phyloP scores from a whole-genome alignment of 2,888 invertebrate species.

The Silvanus unidentatus region DNA sequence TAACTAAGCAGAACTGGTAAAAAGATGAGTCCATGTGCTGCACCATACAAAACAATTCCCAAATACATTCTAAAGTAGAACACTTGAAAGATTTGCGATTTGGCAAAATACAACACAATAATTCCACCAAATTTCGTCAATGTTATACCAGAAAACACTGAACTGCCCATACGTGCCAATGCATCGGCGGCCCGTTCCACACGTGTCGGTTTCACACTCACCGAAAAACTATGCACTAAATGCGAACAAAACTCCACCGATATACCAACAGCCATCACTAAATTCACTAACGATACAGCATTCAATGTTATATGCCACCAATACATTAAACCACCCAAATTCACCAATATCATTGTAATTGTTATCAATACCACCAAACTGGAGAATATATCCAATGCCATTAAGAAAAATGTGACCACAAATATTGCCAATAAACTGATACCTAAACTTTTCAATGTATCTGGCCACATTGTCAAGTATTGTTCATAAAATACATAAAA shows the following conservation, averaged over 20 bases:
- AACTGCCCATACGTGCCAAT: constrained; percentile 86
- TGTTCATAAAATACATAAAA: constrained; percentile 99
- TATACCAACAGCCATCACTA: constrained; percentile 97
- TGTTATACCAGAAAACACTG: constrained; percentile 95
- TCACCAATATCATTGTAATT: constrained; percentile 88
- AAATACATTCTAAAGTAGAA: constrained; percentile 62
- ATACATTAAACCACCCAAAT: constrained; percentile 94
- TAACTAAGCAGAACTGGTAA: constrained; percentile 95
- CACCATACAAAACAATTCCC: constrained; percentile 94
- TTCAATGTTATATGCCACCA: constrained; percentile 94
- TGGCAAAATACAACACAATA: constrained; percentile 92
- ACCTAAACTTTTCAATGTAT: constrained; percentile 80
- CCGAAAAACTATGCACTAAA: constrained; percentile 85
- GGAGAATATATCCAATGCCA: constrained; percentile 91
- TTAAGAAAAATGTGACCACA: constrained; percentile 82
- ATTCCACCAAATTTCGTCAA: constrained; percentile 97
- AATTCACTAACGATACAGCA: constrained; percentile 94
- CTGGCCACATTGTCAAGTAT: constrained; percentile 92
- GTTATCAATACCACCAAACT: constrained; percentile 84
- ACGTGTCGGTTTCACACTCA: constrained; percentile 67
- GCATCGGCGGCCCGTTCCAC: constrained; percentile 76
- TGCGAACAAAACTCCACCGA: constrained; percentile 99
- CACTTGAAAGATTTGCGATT: constrained; percentile 85
- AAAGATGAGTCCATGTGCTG: constrained; percentile 95
- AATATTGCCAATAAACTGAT: constrained; percentile 91